Evolutionary conservation across 2,888 invertebrate genomes (phyloP), one percentile per base, ranked within the genome.

Genomic region (Slavum lentiscoides): DNA sequence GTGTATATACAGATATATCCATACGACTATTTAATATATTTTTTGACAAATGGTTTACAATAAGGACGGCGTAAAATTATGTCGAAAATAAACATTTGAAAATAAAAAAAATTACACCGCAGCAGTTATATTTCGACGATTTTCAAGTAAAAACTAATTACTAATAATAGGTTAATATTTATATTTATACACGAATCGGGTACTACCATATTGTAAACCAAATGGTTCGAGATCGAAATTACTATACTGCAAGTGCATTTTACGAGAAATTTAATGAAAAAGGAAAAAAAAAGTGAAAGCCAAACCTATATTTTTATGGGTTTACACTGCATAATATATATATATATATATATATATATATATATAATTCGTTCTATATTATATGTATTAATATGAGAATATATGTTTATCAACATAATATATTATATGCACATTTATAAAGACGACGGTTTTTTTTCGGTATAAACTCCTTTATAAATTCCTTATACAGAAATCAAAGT

Each of bases 21-120:
- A n/a, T 30, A 30, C 30, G 30, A 30, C 1, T 30, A 30, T 30
- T 30, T 30, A 30, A 30, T 30, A 30, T 30, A 30, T 30, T 53
- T 77, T 55, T 64, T 70, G 72, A 72, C 72, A 58, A 77, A 77
- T 69, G 76, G 61, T 67, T 69, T 43, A 21, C 21, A 62, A n/a
- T 30, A 30, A 30, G 30, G 4, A 15, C 53, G 30, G 1, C 7
- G 59, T 43, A 59, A 59, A 59, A 59, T 37, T 37, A 69, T n/a
- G 30, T 68, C 23, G 59, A 76, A 49, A 53, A 30, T 19, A 30
- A 30, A 53, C 30, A 61, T 55, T 61, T 7, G 61, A 43, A 30
- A 4, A 30, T n/a, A 30, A 30, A 61, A n/a, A 73, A n/a, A 43
- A 43, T 73, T 49, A 73, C 4, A 4, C 7, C 8, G 11, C 8